Conservation (phyloP, 2,797 vertebrate genomes). For the Myripristis jacobus region DNA sequence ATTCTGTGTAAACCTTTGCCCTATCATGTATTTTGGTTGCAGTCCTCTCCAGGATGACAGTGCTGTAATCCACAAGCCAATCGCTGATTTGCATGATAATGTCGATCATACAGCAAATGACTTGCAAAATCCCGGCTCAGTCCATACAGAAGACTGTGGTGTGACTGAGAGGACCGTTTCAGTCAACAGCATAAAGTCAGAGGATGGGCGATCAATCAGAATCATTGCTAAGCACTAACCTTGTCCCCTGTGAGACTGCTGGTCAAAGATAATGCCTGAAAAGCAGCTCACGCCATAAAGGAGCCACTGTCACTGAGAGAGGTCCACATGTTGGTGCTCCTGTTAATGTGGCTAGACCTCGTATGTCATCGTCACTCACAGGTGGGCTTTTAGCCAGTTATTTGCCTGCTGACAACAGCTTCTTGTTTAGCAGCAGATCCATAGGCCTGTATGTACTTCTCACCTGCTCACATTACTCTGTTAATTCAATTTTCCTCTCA, state of each 20-base stretch:
- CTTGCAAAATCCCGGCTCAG: not conserved
- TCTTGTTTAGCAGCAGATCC: conserved; percentile 45
- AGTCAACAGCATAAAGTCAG: not conserved
- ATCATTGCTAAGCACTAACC: not conserved
- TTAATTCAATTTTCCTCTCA: conserved; percentile 55
- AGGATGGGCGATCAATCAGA: not conserved
- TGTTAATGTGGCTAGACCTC: conserved; percentile 3
- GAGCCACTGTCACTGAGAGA: too few relatives aligned
- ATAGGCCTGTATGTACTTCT: conserved; percentile 40
- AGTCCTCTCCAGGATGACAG: not conserved
- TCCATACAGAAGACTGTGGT: not conserved
- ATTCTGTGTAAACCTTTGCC: not conserved
- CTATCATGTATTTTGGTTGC: not conserved
- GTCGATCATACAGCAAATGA: not conserved
- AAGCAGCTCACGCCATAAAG: not conserved
- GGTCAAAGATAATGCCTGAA: not conserved
- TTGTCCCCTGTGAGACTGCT: not conserved
- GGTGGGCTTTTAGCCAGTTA: conserved; percentile 19
- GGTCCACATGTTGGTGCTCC: too few relatives aligned
- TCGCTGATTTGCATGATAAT: not conserved
- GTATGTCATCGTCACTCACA: conserved; percentile 19
- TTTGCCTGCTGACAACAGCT: conserved; percentile 23
- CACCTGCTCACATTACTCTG: conserved; percentile 57
- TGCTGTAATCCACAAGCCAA: not conserved
- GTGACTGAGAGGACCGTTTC: not conserved